phyloP scores from a whole-genome alignment of 2,797 vertebrate genomes.

The Anabas testudineus region DNA sequence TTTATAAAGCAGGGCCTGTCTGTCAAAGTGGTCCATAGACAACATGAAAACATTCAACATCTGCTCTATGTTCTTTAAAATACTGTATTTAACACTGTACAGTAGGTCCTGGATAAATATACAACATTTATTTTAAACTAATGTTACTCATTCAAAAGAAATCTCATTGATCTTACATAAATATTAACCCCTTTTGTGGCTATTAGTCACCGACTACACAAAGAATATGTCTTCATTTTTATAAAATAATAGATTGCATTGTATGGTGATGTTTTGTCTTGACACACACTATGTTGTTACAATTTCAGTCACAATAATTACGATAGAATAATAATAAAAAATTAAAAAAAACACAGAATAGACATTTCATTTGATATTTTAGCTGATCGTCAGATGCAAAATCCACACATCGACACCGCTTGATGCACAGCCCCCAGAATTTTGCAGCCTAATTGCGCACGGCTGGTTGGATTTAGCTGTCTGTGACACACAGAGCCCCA shows the following conservation, averaged over 20 bases:
- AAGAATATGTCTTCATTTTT: background rate
- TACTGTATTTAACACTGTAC: background rate
- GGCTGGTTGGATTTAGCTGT: constrained; percentile 67
- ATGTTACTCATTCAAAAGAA: background rate
- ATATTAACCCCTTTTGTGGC: background rate
- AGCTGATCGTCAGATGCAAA: background rate
- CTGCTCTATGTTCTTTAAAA: background rate
- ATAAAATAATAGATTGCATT: background rate
- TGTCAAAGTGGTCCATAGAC: constrained; percentile 49
- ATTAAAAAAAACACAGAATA: background rate
- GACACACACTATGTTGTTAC: background rate
- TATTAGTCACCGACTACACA: too few relatives aligned
- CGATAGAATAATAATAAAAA: too few relatives aligned
- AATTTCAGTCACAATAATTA: background rate
- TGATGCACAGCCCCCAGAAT: constrained; percentile 47
- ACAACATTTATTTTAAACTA: background rate
- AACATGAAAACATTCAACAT: constrained; percentile 33
- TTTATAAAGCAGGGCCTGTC: constrained; percentile 75
- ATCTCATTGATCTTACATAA: background rate
- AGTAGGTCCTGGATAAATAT: background rate
- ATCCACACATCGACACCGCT: constrained; percentile 23
- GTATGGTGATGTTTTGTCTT: too few relatives aligned
- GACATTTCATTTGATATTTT: background rate
- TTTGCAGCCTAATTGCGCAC: constrained; percentile 66
- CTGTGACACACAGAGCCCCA: constrained; percentile 65